Conservation (phyloP, 2,113 vertebrate genomes). For the Oxyura jamaicensis region DNA sequence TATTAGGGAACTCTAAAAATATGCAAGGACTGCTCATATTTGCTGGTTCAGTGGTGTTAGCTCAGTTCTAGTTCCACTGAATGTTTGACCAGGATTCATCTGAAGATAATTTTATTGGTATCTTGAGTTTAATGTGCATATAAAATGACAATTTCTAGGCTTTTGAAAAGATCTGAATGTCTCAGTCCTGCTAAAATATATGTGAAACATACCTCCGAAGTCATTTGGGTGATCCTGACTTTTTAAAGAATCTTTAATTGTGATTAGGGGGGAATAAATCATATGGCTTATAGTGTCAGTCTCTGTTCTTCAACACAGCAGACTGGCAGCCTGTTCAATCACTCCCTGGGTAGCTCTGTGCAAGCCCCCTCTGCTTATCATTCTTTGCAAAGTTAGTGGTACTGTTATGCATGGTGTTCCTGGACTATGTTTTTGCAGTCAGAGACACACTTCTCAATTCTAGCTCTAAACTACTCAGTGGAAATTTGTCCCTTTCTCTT, state of each 20-base stretch:
- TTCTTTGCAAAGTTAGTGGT: neutral
- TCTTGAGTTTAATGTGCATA: neutral
- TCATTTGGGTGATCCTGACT: neutral
- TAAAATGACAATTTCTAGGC: neutral
- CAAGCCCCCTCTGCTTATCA: neutral
- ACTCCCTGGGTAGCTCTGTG: neutral
- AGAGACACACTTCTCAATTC: neutral
- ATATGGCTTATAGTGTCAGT: neutral
- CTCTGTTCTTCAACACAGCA: neutral
- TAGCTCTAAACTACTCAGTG: neutral
- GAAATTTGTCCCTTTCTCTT: neutral
- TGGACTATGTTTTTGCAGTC: neutral
- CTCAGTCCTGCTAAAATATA: neutral
- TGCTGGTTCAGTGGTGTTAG: neutral
- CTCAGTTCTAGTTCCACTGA: neutral
- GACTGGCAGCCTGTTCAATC: neutral
- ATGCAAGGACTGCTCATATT: neutral
- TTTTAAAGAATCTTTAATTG: neutral
- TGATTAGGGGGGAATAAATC: neutral
- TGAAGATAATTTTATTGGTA: neutral
- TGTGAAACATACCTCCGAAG: neutral
- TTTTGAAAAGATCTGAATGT: neutral
- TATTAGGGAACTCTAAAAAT: constrained; percentile 51
- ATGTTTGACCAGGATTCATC: neutral
- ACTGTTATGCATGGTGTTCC: neutral